Conservation (phyloP, 2,888 invertebrate species). For the Ethmia dodecea region DNA sequence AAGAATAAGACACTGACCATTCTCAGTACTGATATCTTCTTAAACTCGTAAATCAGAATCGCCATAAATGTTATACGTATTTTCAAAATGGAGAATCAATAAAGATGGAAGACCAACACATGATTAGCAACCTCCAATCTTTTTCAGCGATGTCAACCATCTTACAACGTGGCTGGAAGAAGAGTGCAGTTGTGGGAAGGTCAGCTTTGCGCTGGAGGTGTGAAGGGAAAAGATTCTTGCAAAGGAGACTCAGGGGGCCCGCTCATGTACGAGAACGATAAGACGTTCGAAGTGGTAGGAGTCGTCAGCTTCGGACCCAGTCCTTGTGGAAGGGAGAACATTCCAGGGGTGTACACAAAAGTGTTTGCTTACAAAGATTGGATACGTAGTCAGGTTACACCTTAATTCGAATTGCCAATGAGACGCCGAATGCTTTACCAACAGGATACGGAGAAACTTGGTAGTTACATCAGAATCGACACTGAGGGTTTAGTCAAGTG, state of each 20-base stretch:
- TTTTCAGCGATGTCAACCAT: conserved; percentile 35
- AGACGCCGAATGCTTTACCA: background rate
- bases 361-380: conserved; percentile 76
- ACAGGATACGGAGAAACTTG: background rate
- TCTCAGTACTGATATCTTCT: too few relatives aligned
- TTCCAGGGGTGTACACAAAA: conserved; percentile 81
- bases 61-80: too few relatives aligned
- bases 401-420: conserved; percentile 20
- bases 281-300: conserved; percentile 50
- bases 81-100: too few relatives aligned
- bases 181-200: conserved; percentile 31
- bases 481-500: too few relatives aligned
- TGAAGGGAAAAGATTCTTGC: conserved; percentile 76
- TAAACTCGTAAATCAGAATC: too few relatives aligned
- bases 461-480: too few relatives aligned
- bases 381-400: conserved; percentile 63
- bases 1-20: too few relatives aligned
- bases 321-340: conserved; percentile 75
- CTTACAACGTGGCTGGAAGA: conserved; percentile 24
- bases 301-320: conserved; percentile 81
- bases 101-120: too few relatives aligned
- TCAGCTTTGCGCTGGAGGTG: conserved; percentile 79
- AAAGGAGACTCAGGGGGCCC: conserved; percentile 82
- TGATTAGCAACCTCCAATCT: too few relatives aligned
- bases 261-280: conserved; percentile 60